A percentile compares a stretch with the other conserved stretches of the same genome.
These are phyloP conservation scores for Nylanderia fulva DNA, from an alignment of 1,140 invertebrate species.

Conservation along the genomic window DNA sequence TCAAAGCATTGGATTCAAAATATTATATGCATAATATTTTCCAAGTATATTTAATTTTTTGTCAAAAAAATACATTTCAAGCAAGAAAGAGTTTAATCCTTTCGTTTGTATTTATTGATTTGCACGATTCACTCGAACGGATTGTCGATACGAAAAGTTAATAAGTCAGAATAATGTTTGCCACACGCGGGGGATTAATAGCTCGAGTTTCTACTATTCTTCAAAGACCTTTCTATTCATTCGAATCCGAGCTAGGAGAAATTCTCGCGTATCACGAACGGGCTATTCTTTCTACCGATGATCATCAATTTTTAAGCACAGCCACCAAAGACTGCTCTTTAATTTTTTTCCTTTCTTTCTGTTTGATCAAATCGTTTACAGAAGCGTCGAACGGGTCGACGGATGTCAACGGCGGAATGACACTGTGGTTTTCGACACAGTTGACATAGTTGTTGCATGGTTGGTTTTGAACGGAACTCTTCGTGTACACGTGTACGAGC, in stretches of 20 bases:
- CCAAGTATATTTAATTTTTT: not conserved
- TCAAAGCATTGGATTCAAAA: not conserved
- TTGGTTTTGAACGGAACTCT: conserved; percentile 55
- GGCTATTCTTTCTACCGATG: conserved; percentile 56
- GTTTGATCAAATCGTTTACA: conserved; percentile 60
- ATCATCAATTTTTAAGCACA: conserved; percentile 59
- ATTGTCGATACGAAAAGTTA: conserved; percentile 19
- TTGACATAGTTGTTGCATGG: conserved; percentile 63
- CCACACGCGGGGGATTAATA: conserved; percentile 21
- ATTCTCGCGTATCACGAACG: conserved; percentile 59
- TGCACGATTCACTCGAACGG: not conserved
- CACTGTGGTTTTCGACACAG: conserved; percentile 60
- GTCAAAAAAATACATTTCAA: not conserved
- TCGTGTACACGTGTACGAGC: conserved; percentile 58
- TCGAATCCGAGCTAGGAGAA: conserved; percentile 5
- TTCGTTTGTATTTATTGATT: not conserved
- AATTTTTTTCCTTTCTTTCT: not conserved
- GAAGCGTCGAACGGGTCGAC: conserved; percentile 57
- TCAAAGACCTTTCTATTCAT: not conserved
- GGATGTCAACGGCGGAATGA: conserved; percentile 67
- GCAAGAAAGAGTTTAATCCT: conserved; percentile 11
- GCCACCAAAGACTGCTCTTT: conserved; percentile 8
- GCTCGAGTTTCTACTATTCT: conserved; percentile 34
- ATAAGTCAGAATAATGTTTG: conserved; percentile 28
- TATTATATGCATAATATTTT: not conserved